Base-by-base conservation (phyloP, 2,797 vertebrate genomes). In the Acanthornis magna region DNA sequence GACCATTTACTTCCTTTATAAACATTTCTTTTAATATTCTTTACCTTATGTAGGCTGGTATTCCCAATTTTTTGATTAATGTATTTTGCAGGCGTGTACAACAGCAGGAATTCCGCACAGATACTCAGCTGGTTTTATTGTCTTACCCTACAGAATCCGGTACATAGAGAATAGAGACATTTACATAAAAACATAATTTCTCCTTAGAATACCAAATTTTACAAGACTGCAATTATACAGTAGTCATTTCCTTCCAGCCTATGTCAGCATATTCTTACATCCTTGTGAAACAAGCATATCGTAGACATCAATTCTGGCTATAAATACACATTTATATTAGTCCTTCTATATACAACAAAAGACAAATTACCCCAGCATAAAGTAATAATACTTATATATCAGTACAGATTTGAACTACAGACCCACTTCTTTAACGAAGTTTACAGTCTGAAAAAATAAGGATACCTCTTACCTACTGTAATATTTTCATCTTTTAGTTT, bases 371-470 rank as follows among this genome's bases (percentile, higher is more conserved):
- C 61, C 76, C 67, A 65, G 26, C 61, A 95, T 93, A 96, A 96
- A 92, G 71, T 62, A 96, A 60, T 42, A 83, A 47, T 83, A 94
- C 76, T 92, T 95, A 22, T 20, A 77, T 77, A 89, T 93, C 53
- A 67, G 87, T 94, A 97, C 61, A 96, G 78, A 95, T 73, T 91
- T 88, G 83, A 88, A 96, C 76, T 71, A 94, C 53, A 86, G 62
- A 90, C 88, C 36, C 75, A 97, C 98, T 98, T 98, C 97, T 98
- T 98, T 68, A 98, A 97, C 75, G 75, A 98, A 98, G 97, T 82
- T 96, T 94, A 92, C 65, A 91, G 76, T 92, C 91, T 95, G 94
- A 94, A 97, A 95, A 96, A 96, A 53, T 95, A 74, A 89, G 43
- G 66, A 65, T 82, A 91, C 58, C 71, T 57, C 50, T 84, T 96